Conservation (phyloP, 35 echinoderm and acorn worm genomes). For the Nesometra sesokonis region DNA sequence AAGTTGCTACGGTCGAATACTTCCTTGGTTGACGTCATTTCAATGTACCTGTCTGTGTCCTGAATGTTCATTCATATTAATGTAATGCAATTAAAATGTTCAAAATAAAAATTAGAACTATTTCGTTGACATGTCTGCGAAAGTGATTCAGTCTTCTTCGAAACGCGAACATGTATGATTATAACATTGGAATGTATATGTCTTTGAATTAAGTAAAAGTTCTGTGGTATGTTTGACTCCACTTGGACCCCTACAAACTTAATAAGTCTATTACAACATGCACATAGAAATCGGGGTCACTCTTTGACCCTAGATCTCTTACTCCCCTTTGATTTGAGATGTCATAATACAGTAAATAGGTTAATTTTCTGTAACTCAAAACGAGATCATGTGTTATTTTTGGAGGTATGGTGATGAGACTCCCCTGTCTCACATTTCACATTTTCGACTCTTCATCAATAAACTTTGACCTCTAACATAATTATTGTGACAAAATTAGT, state of each 20-base stretch:
- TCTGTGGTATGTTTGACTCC: background rate
- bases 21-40: no score
- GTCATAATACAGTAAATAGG: background rate
- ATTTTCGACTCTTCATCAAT: background rate
- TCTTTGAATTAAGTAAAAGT: background rate
- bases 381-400: background rate
- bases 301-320: background rate
- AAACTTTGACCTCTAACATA: background rate
- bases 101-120: no score
- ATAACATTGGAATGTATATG: background rate
- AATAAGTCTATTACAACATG: background rate
- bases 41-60: no score
- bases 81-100: no score
- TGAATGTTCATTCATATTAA: no score
- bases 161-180: background rate
- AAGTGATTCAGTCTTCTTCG: background rate
- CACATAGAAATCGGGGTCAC: background rate
- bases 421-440: background rate
- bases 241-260: background rate
- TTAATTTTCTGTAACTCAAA: background rate
- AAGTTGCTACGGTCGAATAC: background rate
- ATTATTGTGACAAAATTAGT: no score
- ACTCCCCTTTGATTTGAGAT: background rate
- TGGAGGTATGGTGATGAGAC: background rate
- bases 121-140: no score